Evolutionary conservation across 2,113 vertebrate species (phyloP).

Genomic region (Eira barbara): DNA sequence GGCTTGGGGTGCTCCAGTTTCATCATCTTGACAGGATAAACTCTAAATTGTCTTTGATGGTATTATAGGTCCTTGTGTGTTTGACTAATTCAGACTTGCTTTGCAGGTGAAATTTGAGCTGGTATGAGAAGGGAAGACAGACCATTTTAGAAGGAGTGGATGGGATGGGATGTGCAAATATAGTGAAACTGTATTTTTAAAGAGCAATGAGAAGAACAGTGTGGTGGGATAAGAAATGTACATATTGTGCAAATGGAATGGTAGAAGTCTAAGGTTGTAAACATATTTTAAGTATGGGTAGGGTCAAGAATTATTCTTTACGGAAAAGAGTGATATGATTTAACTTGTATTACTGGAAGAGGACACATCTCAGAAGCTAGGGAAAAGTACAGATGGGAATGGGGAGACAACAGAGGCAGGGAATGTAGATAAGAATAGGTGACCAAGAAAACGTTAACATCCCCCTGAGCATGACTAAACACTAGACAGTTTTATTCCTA

Average conservation of each 20-base stretch:
- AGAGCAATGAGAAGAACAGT: not conserved
- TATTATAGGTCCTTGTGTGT: not conserved
- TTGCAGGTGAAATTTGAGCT: not conserved
- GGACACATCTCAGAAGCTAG: not conserved
- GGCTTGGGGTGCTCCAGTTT: not conserved
- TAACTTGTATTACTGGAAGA: not conserved
- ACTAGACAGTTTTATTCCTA: not conserved
- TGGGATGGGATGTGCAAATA: not conserved
- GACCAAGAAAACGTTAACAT: too few relatives aligned
- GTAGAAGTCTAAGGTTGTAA: not conserved
- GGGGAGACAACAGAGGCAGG: not conserved
- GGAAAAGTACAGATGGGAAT: not conserved
- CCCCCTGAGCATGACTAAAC: not conserved
- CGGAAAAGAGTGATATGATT: not conserved
- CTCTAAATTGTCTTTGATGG: conserved; percentile 19
- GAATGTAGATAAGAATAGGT: not conserved
- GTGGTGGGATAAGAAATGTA: not conserved
- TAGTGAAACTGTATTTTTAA: not conserved
- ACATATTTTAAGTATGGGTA: not conserved
- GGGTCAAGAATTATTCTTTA: not conserved
- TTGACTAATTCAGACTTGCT: conserved; percentile 49
- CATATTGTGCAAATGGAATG: not conserved
- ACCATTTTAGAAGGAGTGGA: not conserved
- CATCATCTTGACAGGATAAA: not conserved
- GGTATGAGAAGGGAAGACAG: not conserved